A percentile compares a stretch with the other conserved stretches of the same genome.
phyloP scores from a whole-genome alignment of 2,797 vertebrate species.

The Tokudaia muenninki region DNA sequence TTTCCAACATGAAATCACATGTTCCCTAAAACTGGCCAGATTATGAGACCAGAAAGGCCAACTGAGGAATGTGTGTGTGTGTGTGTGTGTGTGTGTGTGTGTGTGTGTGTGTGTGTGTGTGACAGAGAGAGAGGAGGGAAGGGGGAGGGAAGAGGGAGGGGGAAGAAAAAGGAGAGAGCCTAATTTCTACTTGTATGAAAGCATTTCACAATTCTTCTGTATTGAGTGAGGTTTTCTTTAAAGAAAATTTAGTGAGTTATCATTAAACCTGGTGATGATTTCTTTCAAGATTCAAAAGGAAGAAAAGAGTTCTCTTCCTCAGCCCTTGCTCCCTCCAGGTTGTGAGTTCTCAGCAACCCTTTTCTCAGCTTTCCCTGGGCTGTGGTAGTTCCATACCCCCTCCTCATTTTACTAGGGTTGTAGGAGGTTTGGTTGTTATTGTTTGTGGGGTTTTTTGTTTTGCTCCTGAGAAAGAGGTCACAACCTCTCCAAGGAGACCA shows the following conservation, averaged over 20 bases:
- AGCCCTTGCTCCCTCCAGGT: conserved; percentile 57
- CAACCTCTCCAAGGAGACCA: conserved; percentile 31
- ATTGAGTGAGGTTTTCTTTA: conserved; percentile 63
- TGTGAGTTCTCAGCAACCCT: conserved; percentile 39
- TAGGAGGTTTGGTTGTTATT: neutral
- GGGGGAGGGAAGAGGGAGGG: no score
- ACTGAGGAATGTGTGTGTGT: neutral
- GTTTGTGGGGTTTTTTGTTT: neutral
- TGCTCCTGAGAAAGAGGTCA: conserved; percentile 50
- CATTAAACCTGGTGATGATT: conserved; percentile 73
- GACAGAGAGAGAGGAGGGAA: no score
- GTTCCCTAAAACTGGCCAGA: conserved; percentile 35
- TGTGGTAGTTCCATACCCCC: neutral
- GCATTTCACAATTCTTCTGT: conserved; percentile 51
- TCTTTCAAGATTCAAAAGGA: conserved; percentile 75
- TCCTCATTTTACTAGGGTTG: conserved; percentile 51
- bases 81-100: neutral
- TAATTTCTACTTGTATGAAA: conserved; percentile 70
- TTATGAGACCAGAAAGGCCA: conserved; percentile 8
- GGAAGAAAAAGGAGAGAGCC: neutral
- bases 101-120: neutral
- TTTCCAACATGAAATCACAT: neutral
- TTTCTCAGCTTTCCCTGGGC: conserved; percentile 48
- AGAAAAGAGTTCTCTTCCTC: conserved; percentile 45
- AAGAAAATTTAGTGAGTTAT: neutral